Conservation (phyloP, 1,140 invertebrate species). For the Penaeus japonicus region DNA sequence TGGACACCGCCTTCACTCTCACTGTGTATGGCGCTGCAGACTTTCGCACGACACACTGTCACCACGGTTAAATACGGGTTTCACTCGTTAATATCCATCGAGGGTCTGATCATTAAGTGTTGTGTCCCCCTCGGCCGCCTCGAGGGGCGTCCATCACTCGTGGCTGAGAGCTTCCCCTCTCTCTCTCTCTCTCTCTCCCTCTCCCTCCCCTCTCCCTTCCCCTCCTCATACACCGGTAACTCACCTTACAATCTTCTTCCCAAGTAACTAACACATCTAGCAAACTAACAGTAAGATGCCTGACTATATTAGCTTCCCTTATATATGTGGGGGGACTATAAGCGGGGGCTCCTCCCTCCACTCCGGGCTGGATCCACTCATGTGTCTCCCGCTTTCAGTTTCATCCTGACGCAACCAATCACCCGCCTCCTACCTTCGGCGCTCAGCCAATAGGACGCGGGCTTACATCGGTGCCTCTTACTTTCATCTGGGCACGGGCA, state of each 20-base stretch:
- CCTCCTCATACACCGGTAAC: background rate
- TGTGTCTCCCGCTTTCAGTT: slow-evolving; percentile 45
- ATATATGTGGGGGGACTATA: slow-evolving; percentile 32
- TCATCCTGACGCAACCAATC: slow-evolving; percentile 29
- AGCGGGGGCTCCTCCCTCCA: slow-evolving; percentile 4
- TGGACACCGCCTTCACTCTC: background rate
- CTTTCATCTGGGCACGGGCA: slow-evolving; percentile 24
- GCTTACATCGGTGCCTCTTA: slow-evolving; percentile 15
- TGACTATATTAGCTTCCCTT: slow-evolving; percentile 17
- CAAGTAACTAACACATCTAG: slow-evolving; percentile 49
- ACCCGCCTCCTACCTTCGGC: background rate
- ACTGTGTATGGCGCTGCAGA: background rate
- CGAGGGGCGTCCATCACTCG: background rate
- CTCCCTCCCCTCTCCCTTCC: background rate
- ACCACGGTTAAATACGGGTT: background rate
- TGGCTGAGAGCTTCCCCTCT: background rate
- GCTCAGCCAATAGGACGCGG: background rate
- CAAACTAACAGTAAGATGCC: slow-evolving; percentile 43
- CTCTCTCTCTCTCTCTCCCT: background rate
- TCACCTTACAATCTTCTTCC: slow-evolving; percentile 47
- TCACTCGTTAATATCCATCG: background rate
- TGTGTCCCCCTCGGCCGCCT: background rate
- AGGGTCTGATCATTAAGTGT: background rate
- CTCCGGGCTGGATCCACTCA: slow-evolving; percentile 10
- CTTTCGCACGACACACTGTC: background rate